These are phyloP conservation scores for Molossus molossus DNA, from an alignment of 2,797 vertebrate species.

Conservation along the genomic window DNA sequence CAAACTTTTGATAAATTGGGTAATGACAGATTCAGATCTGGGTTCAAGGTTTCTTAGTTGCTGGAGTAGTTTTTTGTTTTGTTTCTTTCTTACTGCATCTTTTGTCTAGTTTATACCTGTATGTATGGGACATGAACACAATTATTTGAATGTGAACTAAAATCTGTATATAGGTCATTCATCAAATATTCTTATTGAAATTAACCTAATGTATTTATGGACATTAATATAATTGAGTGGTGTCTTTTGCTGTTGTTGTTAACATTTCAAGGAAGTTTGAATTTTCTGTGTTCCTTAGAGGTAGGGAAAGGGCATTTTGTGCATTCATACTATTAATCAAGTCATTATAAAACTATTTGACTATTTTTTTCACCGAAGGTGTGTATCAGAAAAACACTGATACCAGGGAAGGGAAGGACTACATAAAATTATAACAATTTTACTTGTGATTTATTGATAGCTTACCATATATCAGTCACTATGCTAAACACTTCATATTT, in stretches of 20 bases:
- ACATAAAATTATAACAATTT: not conserved
- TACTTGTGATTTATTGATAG: not conserved
- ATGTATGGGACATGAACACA: not conserved
- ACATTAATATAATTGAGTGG: not conserved
- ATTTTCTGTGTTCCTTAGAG: not conserved
- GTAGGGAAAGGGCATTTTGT: not conserved
- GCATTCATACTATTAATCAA: not conserved
- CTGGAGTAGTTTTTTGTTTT: not conserved
- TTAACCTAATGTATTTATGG: not conserved
- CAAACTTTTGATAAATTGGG: not conserved
- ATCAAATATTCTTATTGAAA: constrained; percentile 3
- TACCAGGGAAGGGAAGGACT: not conserved
- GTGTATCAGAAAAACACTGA: not conserved
- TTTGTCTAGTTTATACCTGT: not conserved
- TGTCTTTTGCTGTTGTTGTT: not conserved
- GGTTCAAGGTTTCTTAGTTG: not conserved
- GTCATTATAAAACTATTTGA: not conserved
- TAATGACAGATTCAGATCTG: not conserved
- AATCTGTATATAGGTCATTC: not conserved
- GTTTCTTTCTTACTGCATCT: not conserved
- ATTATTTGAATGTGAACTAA: constrained; percentile 28
- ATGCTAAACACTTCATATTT: not conserved
- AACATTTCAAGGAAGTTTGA: not conserved
- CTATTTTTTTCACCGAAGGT: not conserved
- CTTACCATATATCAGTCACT: not conserved